Evolutionary conservation across 2,113 vertebrate genomes (phyloP).

Genomic region (Procapra przewalskii): DNA sequence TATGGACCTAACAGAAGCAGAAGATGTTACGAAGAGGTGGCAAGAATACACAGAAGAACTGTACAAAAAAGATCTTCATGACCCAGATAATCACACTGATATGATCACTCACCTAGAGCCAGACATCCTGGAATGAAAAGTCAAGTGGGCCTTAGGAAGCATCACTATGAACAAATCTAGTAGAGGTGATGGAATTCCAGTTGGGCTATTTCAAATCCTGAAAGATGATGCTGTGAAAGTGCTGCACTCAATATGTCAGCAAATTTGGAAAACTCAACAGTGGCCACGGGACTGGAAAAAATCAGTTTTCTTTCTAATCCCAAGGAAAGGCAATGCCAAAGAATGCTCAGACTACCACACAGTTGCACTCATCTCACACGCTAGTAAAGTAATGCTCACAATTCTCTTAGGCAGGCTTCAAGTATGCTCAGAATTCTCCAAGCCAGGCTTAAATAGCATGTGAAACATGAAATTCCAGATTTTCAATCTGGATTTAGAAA

Average conservation of each 20-base stretch:
- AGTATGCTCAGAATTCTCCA: neutral
- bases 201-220: neutral
- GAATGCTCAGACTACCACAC: neutral
- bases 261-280: neutral
- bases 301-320: neutral
- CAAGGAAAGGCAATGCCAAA: neutral
- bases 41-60: neutral
- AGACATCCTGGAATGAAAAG: neutral
- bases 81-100: neutral
- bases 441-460: neutral
- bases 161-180: neutral
- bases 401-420: neutral
- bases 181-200: neutral
- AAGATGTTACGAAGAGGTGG: neutral
- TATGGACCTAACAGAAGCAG: neutral
- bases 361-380: neutral
- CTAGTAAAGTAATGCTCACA: neutral
- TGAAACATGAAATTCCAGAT: neutral
- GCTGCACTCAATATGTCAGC: neutral
- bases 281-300: neutral
- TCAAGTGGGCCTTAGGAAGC: neutral
- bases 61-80: neutral
- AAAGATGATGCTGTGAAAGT: neutral
- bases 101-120: neutral
- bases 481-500: neutral